Base-by-base conservation (phyloP, 1,140 invertebrate species). In the Pseudachorutes palmiensis region DNA sequence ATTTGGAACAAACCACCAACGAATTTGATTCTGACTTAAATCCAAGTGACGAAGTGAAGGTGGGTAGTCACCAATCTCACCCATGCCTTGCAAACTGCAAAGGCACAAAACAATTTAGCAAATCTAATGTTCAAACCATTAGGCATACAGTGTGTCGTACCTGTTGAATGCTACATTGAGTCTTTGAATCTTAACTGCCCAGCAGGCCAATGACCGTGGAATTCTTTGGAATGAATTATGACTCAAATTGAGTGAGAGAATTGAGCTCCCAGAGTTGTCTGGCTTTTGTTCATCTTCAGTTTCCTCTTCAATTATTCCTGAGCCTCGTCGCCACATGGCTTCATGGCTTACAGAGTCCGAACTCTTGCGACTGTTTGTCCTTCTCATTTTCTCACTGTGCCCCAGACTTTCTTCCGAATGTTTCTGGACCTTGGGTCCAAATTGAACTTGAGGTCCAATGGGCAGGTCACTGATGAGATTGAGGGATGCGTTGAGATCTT, bases 161-260 rank as follows among this genome's bases (percentile, higher is more conserved):
- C 51, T 79, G 80, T 99, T 99, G 76, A 92, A 90, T 16, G 92
- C 87, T 81, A 98, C 85, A 76, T 95, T 95, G 0, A 98, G 81
- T 33, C 92, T 82, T 0, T 90, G 88, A 22, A 98, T 80, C 70
- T 87, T 87, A 0, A 91, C 87, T 3, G 91, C 93, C 31, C 92
- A 80, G 76, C 96, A 98, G 1, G 94, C 86, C 22, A 98, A 77
- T n/a, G 88, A 88, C 1, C 85, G 81, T 0, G 96, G 96, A 45
- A 97, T 86, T 64, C 83, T 85, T 24, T 86, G 86, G 76, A 97
- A 95, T 64, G 89, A 83, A 81, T 97, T 97, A 78, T 94, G 91
- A 0, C 92, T 87, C 29, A 98, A 80, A 79, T 96, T 96, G 1
- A 98, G 79, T 0, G 87, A 83, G 0, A 84, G 81, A 55, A 91